A percentile compares a stretch with the other conserved stretches of the same genome.
phyloP scores from a whole-genome alignment of 53 echinoderm and acorn worm species.

The Pentamera pediparva region DNA sequence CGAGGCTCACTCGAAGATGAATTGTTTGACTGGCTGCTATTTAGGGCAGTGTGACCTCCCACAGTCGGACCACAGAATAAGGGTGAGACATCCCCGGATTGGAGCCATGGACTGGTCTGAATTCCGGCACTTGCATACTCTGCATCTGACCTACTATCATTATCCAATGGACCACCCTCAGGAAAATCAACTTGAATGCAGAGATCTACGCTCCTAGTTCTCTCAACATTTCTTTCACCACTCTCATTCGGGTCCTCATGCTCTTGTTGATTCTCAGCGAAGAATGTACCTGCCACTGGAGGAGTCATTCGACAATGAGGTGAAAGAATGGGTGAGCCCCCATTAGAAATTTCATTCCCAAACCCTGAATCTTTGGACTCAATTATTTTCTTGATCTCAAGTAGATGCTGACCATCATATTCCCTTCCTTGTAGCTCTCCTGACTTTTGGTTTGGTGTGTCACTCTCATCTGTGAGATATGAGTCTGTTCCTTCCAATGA shows the following conservation, averaged over 20 bases:
- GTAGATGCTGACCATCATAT: conserved; percentile 64
- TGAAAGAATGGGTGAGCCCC: conserved; percentile 69
- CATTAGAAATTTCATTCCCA: conserved; percentile 81
- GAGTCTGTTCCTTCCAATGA: neutral
- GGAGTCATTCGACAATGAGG: conserved; percentile 32
- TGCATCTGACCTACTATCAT: conserved; percentile 1
- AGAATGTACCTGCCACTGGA: neutral
- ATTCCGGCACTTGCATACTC: conserved; percentile 11
- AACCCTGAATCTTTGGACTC: conserved; percentile 96
- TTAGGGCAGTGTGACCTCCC: no score
- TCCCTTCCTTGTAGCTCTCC: neutral
- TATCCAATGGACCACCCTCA: neutral
- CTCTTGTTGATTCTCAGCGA: neutral
- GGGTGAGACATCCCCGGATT: conserved; percentile 44
- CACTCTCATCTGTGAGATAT: neutral
- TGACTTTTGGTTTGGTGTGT: neutral
- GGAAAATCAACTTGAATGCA: conserved; percentile 24
- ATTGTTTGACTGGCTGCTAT: neutral
- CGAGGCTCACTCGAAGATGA: neutral
- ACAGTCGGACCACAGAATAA: conserved; percentile 13
- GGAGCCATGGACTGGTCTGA: conserved; percentile 46
- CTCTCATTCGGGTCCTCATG: neutral
- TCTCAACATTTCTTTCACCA: neutral
- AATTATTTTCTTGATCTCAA: conserved; percentile 75
- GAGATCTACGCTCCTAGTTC: neutral